Evolutionary conservation across 2,888 invertebrate genomes (phyloP), one percentile per base, ranked within the genome.

Genomic region (Hofmannophila pseudospretella): DNA sequence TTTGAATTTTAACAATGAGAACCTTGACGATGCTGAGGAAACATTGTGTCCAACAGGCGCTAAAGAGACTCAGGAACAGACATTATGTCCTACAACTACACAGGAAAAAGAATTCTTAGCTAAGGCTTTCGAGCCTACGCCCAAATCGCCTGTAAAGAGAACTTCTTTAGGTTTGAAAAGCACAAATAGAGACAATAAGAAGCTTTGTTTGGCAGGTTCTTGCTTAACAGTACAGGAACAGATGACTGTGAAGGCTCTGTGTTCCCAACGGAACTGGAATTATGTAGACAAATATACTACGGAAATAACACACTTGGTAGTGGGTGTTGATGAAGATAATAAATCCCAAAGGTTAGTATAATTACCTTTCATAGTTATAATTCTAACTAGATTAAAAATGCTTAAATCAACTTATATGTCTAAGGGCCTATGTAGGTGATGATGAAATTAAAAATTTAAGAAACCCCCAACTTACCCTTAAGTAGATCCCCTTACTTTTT

Each of bases 241-340:
- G 9, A 44, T 44, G 0, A 68, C 62, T 36, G 44, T 85, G 0
- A 79, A 72, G 46, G 23, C 41, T 4, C 46, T 84, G 7, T 85
- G 85, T 49, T 41, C 39, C 7, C 54, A 63, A 41, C 51, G 44
- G 11, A 54, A 59, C 22, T 75, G 74, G 86, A 63, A 42, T n/a
- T 79, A 66, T 42, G 49, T 67, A 0, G 74, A 80, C 7, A 73
- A 72, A 41, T 87, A 74, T 45, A 57, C 61, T 2, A 62, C 58
- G 7, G 71, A 77, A 5, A 38, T 87, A 37, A 84, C 86, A 3
- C 88, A 88, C 65, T 56, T 88, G 26, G 75, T 88, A 32, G 82
- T 87, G 4, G 61, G 69, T 25, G 81, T 82, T 3, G 84, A 86
- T 51, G 73, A 80, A 7, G 73, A 80, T 35, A 78, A 76, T 22